Evolutionary conservation across 2,888 invertebrate species (phyloP).

Genomic region (Cremastinae sp.): DNA sequence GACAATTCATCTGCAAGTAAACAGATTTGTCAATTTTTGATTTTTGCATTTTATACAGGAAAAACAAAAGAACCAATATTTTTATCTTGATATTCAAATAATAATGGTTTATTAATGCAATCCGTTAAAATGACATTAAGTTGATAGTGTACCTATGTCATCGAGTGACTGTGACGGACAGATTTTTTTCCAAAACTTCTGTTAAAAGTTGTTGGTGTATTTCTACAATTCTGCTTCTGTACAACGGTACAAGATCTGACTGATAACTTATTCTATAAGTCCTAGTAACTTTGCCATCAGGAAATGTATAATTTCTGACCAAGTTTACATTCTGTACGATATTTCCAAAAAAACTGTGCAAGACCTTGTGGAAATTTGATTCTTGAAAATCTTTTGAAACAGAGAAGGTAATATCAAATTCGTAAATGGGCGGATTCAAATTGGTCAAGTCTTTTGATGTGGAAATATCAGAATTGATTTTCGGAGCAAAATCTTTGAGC

Average conservation of each 20-base stretch:
- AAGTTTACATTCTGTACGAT: slow-evolving; percentile 74
- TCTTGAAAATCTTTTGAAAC: slow-evolving; percentile 65
- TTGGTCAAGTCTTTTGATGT: slow-evolving; percentile 26
- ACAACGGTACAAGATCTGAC: slow-evolving; percentile 75
- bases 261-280: slow-evolving; percentile 78
- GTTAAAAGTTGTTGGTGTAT: slow-evolving; percentile 76
- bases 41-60: background rate
- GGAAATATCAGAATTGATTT: slow-evolving; percentile 49
- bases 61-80: too few species aligned
- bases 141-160: slow-evolving; percentile 16
- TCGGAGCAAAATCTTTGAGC: slow-evolving; percentile 62
- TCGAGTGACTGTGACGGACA: slow-evolving; percentile 56
- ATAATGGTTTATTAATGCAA: slow-evolving; percentile 24
- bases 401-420: slow-evolving; percentile 77
- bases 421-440: slow-evolving; percentile 69
- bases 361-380: slow-evolving; percentile 68
- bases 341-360: slow-evolving; percentile 75
- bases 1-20: slow-evolving; percentile 68
- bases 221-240: slow-evolving; percentile 74
- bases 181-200: slow-evolving; percentile 68
- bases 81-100: background rate
- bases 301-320: slow-evolving; percentile 72
- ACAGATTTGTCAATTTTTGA: slow-evolving; percentile 2
- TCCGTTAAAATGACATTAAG: background rate
- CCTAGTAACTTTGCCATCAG: slow-evolving; percentile 68